Evolutionary conservation across 2,113 vertebrate genomes (phyloP).

Genomic region (Pungitius pungitius): DNA sequence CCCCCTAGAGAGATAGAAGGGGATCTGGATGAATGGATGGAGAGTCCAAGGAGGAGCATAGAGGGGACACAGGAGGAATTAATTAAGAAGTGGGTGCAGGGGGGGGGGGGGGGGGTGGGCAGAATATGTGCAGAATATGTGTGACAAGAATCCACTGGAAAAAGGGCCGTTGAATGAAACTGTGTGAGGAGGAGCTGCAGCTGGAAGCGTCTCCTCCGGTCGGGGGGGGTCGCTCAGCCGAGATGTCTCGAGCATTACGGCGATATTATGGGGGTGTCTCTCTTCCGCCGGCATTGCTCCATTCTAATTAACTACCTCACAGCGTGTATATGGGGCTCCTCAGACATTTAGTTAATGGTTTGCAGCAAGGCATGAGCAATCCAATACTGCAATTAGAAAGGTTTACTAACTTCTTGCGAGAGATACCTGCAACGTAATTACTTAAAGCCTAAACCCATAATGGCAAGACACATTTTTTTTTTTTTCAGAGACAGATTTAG

Average conservation of each 20-base stretch:
- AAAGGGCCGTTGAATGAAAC: constrained; percentile 26
- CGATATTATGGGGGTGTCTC: constrained; percentile 67
- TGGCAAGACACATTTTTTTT: neutral
- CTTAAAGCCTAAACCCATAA: constrained; percentile 50
- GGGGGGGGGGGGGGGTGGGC: neutral
- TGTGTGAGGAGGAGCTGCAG: constrained; percentile 9
- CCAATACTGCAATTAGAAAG: constrained; percentile 68
- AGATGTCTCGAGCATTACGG: constrained; percentile 50
- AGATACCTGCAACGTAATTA: constrained; percentile 67
- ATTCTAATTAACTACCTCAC: constrained; percentile 72
- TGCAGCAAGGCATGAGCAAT: constrained; percentile 65
- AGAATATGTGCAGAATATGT: too few relatives aligned
- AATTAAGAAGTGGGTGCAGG: constrained; percentile 20
- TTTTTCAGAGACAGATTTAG: constrained; percentile 21
- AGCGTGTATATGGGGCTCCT: constrained; percentile 63
- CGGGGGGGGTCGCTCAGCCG: constrained; percentile 12
- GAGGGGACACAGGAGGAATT: constrained; percentile 20
- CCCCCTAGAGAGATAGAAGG: constrained; percentile 24
- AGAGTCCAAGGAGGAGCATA: constrained; percentile 13
- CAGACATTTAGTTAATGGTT: constrained; percentile 69
- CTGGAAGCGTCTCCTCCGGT: constrained; percentile 32
- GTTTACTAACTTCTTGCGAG: constrained; percentile 66
- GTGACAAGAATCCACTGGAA: constrained; percentile 13
- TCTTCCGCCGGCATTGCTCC: constrained; percentile 61
- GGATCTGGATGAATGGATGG: constrained; percentile 45